Base-by-base conservation (phyloP, 2,113 vertebrate species). In the Talpa occidentalis region DNA sequence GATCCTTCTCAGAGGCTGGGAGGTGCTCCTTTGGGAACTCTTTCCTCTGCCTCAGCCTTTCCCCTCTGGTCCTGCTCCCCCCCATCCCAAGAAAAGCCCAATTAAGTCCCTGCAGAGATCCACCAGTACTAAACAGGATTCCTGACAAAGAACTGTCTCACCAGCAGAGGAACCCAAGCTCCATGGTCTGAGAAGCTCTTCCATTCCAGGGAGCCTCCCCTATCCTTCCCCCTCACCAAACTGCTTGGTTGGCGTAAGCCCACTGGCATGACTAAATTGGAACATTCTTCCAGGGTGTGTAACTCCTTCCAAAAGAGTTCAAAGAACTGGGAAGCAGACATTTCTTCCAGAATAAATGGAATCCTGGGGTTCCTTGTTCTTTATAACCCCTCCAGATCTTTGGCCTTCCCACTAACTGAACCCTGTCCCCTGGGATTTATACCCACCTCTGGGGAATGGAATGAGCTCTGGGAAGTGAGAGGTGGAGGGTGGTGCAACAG, bases 261-360 rank as follows among this genome's bases (percentile, higher is more conserved):
- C 56, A 84, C 21, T 77, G 32, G 59, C 5, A 6, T 91, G 79
- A 96, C 59, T 72, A 88, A 95, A 86, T 32, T 79, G 44, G 74
- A 95, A 83, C 60, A 76, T 87, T 91, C 86, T 56, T 92, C 74
- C 35, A 62, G 80, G 49, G 44, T 47, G 10, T 95, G 78, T 72
- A 26, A 35, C 89, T 93, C 83, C 87, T 96, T 95, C 64, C 83
- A 94, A 92, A n/a, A 86, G 69, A 88, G 28, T 85, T 90, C 54
- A 86, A 94, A 94, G 88, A 94, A 83, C 26, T 4, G 19, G 69
- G 59, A 95, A 88, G 64, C 40, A 94, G 93, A 85, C 10, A 62
- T 90, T 93, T 92, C 49, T 95, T 70, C 91, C 19, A 5, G 42
- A 88, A 30, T 35, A 47, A 92, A 78, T 9, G 26, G 72, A 87